A percentile compares a stretch with the other conserved stretches of the same genome.
These are phyloP conservation scores for Cephus sareptanus DNA, from an alignment of 2,888 invertebrate species.

Conservation along the genomic window DNA sequence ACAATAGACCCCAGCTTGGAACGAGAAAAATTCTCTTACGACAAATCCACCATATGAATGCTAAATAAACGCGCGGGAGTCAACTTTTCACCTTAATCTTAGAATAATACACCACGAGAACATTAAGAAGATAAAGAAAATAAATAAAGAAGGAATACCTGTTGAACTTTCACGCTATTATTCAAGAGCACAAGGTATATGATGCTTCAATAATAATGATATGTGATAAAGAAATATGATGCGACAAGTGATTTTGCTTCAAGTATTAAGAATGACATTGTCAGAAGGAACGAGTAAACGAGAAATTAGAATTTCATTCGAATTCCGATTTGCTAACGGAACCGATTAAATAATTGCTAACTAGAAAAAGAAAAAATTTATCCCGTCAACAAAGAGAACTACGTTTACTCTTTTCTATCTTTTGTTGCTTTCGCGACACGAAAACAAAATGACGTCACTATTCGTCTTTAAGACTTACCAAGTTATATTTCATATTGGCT, in stretches of 20 bases:
- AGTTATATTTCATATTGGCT: not conserved
- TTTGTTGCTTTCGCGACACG: too few species aligned
- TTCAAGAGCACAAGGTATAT: not conserved
- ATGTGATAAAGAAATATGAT: constrained; percentile 23
- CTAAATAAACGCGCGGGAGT: not conserved
- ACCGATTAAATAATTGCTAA: not conserved
- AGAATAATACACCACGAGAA: not conserved
- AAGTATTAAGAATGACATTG: constrained; percentile 22
- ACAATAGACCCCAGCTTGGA: not conserved
- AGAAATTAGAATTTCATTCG: not conserved
- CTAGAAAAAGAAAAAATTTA: not conserved
- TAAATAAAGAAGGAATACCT: not conserved
- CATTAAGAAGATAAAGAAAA: not conserved
- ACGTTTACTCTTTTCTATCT: not conserved
- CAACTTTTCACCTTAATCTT: not conserved
- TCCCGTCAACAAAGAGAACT: not conserved
- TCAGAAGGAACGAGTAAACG: not conserved
- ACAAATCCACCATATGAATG: not conserved
- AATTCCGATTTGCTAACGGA: not conserved
- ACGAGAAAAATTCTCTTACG: not conserved
- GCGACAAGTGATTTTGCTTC: constrained; percentile 22
- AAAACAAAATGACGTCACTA: not conserved
- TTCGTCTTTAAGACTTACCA: not conserved
- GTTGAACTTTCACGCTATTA: not conserved
- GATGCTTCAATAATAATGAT: constrained; percentile 9